Conservation (phyloP, 2,888 invertebrate species). For the Acleris cristana region DNA sequence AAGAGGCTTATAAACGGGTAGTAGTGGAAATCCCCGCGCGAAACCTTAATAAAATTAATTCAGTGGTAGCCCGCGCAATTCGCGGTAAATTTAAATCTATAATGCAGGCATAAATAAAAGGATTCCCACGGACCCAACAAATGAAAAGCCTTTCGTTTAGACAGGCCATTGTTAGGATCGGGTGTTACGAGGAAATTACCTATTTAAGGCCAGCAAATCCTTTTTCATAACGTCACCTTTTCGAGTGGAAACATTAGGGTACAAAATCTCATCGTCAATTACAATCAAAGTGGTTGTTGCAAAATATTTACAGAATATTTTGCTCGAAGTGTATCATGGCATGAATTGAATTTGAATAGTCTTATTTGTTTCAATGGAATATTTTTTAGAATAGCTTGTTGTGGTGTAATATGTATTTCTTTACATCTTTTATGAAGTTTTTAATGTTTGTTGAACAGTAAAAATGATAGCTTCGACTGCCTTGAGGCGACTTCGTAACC, state of each 20-base stretch:
- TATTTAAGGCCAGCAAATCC: constrained; percentile 49
- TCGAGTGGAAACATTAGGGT: constrained; percentile 3
- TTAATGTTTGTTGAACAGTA: constrained; percentile 20
- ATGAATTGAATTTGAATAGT: too few species aligned
- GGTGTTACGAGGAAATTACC: constrained; percentile 44
- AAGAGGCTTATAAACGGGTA: constrained; percentile 22
- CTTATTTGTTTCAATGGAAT: too few species aligned
- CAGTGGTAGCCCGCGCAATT: constrained; percentile 30
- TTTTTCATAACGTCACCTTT: constrained; percentile 38
- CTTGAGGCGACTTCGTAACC: constrained; percentile 49
- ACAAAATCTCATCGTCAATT: too few species aligned
- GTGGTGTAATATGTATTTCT: constrained; percentile 4
- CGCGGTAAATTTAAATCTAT: constrained; percentile 35
- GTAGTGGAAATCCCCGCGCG: constrained; percentile 27
- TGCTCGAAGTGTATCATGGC: too few species aligned
- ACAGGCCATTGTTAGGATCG: constrained; percentile 58
- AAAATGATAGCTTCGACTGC: constrained; percentile 40
- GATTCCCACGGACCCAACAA: constrained; percentile 44
- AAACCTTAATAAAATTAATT: constrained; percentile 36
- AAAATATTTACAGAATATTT: too few species aligned
- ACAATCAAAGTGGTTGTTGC: too few species aligned
- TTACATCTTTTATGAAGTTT: constrained; percentile 25
- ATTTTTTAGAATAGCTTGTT: not conserved
- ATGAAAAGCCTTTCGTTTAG: constrained; percentile 54
- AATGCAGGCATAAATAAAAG: constrained; percentile 32